phyloP scores from a whole-genome alignment of 2,888 invertebrate species.

The Oeneis ivallda region DNA sequence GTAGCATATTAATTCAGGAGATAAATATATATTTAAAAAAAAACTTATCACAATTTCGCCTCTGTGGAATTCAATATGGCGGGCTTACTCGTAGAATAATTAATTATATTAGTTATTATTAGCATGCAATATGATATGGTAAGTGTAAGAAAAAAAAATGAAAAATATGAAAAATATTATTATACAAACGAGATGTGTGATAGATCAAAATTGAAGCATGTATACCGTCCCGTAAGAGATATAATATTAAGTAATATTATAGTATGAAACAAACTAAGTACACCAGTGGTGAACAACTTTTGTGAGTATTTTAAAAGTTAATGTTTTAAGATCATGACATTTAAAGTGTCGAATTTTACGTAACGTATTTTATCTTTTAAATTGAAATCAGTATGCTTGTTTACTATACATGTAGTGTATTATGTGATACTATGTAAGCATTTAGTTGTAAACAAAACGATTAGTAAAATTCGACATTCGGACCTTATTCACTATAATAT shows the following conservation, averaged over 20 bases:
- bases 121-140: slow-evolving; percentile 68
- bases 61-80: slow-evolving; percentile 53
- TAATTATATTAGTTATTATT: slow-evolving; percentile 54
- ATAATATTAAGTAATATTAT: slow-evolving; percentile 28
- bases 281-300: slow-evolving; percentile 35
- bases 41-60: slow-evolving; percentile 34
- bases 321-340: slow-evolving; percentile 43
- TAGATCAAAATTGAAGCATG: slow-evolving; percentile 49
- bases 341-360: slow-evolving; percentile 43
- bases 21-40: background rate
- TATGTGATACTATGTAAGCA: slow-evolving; percentile 25
- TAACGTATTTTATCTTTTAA: slow-evolving; percentile 22
- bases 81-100: slow-evolving; percentile 66
- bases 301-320: slow-evolving; percentile 12
- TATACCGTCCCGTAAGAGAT: slow-evolving; percentile 58
- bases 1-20: background rate
- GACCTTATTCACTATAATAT: background rate
- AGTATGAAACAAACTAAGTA: background rate
- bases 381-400: slow-evolving; percentile 4
- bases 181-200: slow-evolving; percentile 55
- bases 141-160: slow-evolving; percentile 53
- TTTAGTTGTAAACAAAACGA: slow-evolving; percentile 16
- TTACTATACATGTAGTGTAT: slow-evolving; percentile 1
- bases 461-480: slow-evolving; percentile 12
- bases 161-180: slow-evolving; percentile 51